These are phyloP conservation scores for Prunella fulvescens DNA, from an alignment of 2,113 vertebrate species.

Conservation along the genomic window DNA sequence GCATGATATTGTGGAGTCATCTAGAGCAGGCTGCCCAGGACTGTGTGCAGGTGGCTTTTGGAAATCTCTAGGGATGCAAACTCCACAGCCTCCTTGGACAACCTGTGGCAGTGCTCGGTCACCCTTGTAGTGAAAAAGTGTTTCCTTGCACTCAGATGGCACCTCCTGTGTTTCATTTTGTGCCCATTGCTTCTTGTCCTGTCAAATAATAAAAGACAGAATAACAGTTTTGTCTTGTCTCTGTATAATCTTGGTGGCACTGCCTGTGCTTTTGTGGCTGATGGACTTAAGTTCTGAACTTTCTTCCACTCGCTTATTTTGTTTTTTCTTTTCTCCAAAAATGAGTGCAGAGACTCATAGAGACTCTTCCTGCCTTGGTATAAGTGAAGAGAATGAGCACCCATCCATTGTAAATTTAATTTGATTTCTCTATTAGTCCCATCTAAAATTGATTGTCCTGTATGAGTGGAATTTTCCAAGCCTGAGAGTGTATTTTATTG, in stretches of 20 bases:
- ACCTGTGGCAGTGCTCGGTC: not conserved
- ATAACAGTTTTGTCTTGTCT: not conserved
- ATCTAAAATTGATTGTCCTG: not conserved
- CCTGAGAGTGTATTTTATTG: not conserved
- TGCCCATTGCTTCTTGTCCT: not conserved
- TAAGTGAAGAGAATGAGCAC: not conserved
- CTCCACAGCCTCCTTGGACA: not conserved
- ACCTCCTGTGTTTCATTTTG: not conserved
- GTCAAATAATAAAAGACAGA: not conserved
- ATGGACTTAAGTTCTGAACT: not conserved
- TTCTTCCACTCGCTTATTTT: not conserved
- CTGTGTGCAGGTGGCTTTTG: not conserved
- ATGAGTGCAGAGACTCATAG: not conserved
- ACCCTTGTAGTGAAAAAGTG: not conserved
- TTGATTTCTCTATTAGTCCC: not conserved
- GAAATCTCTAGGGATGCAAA: not conserved
- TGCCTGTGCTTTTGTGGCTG: not conserved
- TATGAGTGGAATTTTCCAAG: not conserved
- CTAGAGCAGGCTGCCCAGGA: not conserved
- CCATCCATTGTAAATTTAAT: not conserved
- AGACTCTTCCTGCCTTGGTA: not conserved
- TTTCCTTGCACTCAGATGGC: not conserved
- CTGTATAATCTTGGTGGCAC: accelerated
- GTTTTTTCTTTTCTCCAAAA: not conserved
- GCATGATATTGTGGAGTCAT: not conserved